Evolutionary conservation across 92 coral and sea anemone genomes (phyloP), one percentile per base, ranked within the genome.

Genomic region (Nematostella vectensis): DNA sequence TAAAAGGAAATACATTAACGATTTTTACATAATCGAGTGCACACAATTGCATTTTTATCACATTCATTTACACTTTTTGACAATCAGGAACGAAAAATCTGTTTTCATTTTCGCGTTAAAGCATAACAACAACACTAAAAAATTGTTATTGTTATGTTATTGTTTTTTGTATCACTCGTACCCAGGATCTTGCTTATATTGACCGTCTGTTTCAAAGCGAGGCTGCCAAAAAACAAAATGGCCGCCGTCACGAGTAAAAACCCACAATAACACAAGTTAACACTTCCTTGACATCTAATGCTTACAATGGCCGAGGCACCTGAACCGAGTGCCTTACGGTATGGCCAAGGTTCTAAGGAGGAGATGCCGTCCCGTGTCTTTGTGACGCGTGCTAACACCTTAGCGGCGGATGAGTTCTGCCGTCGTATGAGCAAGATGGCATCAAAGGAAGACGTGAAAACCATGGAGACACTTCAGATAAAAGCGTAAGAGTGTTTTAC

Each of bases 381-480:
- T n/a, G n/a, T n/a, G n/a, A n/a, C n/a, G n/a, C n/a, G n/a, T 15
- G 18, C 16, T n/a, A 22, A 15, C 27, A 9, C 49, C 23, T 47
- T 29, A 28, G 82, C 94, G 1, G 63, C 94, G 2, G 94, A 73
- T 48, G 47, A 62, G 28, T 83, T 83, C 36, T 73, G 62, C 27
- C 54, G 49, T 1, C 63, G 57, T 50, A 79, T 83, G 67, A 52
- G 60, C 22, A 47, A 48, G 15, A 79, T 80, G 87, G 65, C 79
- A 6, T 62, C 63, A 11, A 64, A 73, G 36, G 51, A 65, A 8
- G 93, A 79, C 39, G 61, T 83, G 3, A 48, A 79, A 27, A 56
- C 62, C 22, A 62, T 83, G 6, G 39, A 59, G 23, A 38, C 40
- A 4, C 45, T 50, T 22, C 93, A 83, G 69, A 55, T 53, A 58